Evolutionary conservation across 2,113 vertebrate species (phyloP), one percentile per base, ranked within the genome.

Genomic region (Solea senegalensis): DNA sequence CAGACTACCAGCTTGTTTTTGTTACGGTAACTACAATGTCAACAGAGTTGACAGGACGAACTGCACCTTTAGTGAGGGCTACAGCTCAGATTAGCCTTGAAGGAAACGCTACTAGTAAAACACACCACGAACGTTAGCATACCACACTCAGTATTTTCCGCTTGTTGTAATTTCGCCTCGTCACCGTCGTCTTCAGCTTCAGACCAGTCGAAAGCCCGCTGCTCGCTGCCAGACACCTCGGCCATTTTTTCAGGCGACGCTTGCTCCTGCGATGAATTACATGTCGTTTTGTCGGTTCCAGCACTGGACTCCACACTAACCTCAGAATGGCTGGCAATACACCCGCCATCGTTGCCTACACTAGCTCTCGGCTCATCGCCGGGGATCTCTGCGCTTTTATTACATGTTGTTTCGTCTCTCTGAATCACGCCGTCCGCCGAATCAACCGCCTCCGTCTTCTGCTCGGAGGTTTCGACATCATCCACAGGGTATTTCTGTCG

Each of bases 271-370:
- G 73, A 63, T 72, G 68, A 76, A 64, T 46, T 68, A 53, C 71
- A 75, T 78, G 78, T 86, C 76, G 81, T 83, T 75, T 72, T 68
- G 63, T 83, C 84, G 57, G 78, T 73, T 81, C 74, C 83, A 46
- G 80, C 80, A 26, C 69, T 66, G 75, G 80, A 82, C 70, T 78
- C 81, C 74, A 72, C 69, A 78, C 49, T 46, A 76, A 72, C 81
- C 80, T 70, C 82, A 51, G 80, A 81, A 85, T 72, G 83, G 85
- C 85, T 82, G 79, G 81, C 77, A 65, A 41, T 2, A 34, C 51
- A 10, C 2, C 56, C 77, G 44, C 78, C 75, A 58, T 80, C 74
- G 50, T 49, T 44, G 13, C 53, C 80, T 46, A 16, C 56, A 56
- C 11, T 40, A 41, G 46, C 41, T 67, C 69, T 16, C n/a, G 3